Evolutionary conservation across 2,888 invertebrate genomes (phyloP), one percentile per base, ranked within the genome.

Genomic region (Harpalus rubripes): DNA sequence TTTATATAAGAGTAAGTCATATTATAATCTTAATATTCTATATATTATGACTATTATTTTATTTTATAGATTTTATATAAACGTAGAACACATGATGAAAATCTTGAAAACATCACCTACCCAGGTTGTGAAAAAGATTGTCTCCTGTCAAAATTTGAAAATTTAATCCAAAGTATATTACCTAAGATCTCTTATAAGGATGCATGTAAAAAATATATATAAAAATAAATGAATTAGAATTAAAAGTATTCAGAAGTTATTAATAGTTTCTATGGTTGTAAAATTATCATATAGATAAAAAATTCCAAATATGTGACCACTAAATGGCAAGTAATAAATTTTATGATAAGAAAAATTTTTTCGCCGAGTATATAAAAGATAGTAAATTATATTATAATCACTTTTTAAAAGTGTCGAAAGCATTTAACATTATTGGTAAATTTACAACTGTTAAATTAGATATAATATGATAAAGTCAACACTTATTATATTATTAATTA

Each of bases 51-150:
- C 6, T 32, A 63, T 7, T 8, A 74, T 44, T 63, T 65, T 22
- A 41, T 52, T 78, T 5, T 84, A 32, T 16, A 84, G 84, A 56
- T 84, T 26, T 65, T 84, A n/a, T 84, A 84, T 39, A 78, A 56
- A 78, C 63, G 32, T n/a, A 56, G 65, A 39, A 56, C 61, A 8
- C 7, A 16, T 18, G 44, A 59, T 41, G n/a, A 39, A 16, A 56
- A 79, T 44, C 41, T 74, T 10, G 72, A 74, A 44, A 16, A 63
- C 26, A 65, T 84, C 52, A 56, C 52, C n/a, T 65, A 32, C 44
- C 65, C 84, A 32, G 79, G 78, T 26, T 84, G 84, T 65, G 16
- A 59, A 10, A 52, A 26, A 16, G 5, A n/a, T 22, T 84, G 84
- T 52, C 15, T 39, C n/a, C 6, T 84, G 3, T 32, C n/a, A 12